Evolutionary conservation across 2,888 invertebrate species (phyloP).

Genomic region (Cosmopolites sordidus): DNA sequence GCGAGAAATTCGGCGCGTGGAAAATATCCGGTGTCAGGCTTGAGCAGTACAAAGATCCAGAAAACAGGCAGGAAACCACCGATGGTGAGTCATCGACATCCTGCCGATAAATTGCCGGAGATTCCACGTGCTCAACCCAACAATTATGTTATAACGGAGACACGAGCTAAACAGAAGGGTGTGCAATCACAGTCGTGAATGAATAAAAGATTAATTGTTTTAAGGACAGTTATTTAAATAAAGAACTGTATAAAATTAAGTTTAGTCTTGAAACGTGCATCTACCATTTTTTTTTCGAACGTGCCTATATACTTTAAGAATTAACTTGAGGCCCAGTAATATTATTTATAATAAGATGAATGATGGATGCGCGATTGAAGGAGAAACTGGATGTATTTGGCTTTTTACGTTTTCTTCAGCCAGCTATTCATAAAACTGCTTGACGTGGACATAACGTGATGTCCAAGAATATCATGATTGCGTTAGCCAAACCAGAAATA

Average conservation of each 20-base stretch:
- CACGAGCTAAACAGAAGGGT: constrained; percentile 46
- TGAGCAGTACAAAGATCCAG: constrained; percentile 56
- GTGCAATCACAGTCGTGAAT: constrained; percentile 48
- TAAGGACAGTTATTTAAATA: background rate
- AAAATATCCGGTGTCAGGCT: constrained; percentile 65
- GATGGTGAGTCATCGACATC: constrained; percentile 63
- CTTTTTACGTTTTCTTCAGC: too few relatives aligned
- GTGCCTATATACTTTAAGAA: constrained; percentile 6
- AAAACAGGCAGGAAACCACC: constrained; percentile 56
- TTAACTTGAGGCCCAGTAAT: constrained; percentile 3
- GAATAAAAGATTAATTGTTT: too few relatives aligned
- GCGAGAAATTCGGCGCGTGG: constrained; percentile 49
- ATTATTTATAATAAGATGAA: background rate
- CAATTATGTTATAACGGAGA: constrained; percentile 59
- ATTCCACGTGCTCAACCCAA: constrained; percentile 65
- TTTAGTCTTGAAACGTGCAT: background rate
- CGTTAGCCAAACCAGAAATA: too few relatives aligned
- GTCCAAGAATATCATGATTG: too few relatives aligned
- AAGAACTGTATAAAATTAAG: background rate
- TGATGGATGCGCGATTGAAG: background rate
- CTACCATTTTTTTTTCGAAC: background rate
- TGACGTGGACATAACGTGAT: too few relatives aligned
- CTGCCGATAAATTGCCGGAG: constrained; percentile 72
- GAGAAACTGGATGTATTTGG: background rate
- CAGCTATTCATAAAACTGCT: too few relatives aligned